These are phyloP conservation scores for Drosophila peninsularis DNA, from an alignment of 2,888 invertebrate species.

Conservation along the genomic window DNA sequence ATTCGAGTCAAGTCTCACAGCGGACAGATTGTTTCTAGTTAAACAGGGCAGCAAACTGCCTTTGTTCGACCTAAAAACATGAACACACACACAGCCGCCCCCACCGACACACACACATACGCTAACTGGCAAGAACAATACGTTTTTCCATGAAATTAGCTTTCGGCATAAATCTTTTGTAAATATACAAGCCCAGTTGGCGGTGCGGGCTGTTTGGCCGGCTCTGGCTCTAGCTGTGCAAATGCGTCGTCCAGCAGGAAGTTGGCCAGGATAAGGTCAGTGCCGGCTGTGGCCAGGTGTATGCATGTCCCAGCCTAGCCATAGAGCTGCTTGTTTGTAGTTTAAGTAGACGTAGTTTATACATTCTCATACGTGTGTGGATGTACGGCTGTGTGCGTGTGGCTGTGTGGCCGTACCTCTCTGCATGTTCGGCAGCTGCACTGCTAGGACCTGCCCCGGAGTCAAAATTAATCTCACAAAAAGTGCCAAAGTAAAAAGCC, in stretches of 20 bases:
- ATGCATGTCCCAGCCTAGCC: conserved; percentile 25
- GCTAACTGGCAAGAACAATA: conserved; percentile 61
- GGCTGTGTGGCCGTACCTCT: conserved; percentile 20
- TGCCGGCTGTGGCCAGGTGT: conserved; percentile 51
- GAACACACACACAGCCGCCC: conserved; percentile 5
- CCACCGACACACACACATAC: conserved; percentile 11
- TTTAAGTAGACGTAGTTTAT: conserved; percentile 72
- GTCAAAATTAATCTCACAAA: conserved; percentile 74
- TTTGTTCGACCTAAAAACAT: conserved; percentile 65
- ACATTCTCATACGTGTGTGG: conserved; percentile 26
- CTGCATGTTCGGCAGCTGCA: conserved; percentile 21
- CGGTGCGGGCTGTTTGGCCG: conserved; percentile 4
- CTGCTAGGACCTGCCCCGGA: background rate
- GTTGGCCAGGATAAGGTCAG: conserved; percentile 38
- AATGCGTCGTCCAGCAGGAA: conserved; percentile 35
- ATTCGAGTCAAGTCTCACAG: conserved; percentile 61
- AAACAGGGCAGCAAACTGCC: conserved; percentile 46
- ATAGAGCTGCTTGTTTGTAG: conserved; percentile 33
- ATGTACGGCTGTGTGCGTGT: background rate
- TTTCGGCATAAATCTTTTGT: conserved; percentile 78
- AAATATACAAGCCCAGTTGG: conserved; percentile 54
- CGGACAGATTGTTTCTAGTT: conserved; percentile 48
- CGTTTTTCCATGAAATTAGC: conserved; percentile 81
- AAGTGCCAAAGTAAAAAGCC: conserved; percentile 70
- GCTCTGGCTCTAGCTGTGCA: conserved; percentile 22